Percentiles rank a stretch among this genome's conserved stretches.
These are phyloP conservation scores for Phalera bucephala DNA, from an alignment of 2,888 invertebrate species.

Conservation along the genomic window DNA sequence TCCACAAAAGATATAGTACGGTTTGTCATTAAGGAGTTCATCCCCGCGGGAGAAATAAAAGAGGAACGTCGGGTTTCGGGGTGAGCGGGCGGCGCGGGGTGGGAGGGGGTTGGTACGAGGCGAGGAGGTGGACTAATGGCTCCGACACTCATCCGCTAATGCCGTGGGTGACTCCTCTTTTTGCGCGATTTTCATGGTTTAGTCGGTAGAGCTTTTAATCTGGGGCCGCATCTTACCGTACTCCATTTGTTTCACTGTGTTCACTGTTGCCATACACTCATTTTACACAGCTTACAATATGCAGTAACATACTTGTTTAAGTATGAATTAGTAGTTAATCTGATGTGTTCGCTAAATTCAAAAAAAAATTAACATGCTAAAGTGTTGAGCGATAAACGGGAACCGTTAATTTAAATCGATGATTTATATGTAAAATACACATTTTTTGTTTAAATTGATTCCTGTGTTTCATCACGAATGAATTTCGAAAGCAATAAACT, in stretches of 20 bases:
- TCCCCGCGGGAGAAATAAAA: constrained; percentile 83
- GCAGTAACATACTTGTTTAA: too few species aligned
- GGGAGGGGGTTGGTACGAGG: constrained; percentile 36
- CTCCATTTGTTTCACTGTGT: constrained; percentile 60
- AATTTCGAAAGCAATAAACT: constrained; percentile 24
- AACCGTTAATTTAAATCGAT: constrained; percentile 22
- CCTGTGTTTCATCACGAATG: constrained; percentile 25
- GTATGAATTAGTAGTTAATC: too few species aligned
- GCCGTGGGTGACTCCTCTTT: constrained; percentile 82
- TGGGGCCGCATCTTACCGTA: constrained; percentile 72
- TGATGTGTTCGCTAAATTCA: constrained; percentile 18
- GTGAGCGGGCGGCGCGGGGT: constrained; percentile 52
- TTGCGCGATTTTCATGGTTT: constrained; percentile 82
- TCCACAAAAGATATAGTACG: constrained; percentile 83
- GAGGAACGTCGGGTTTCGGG: constrained; percentile 72
- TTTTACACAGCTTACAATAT: constrained; percentile 16
- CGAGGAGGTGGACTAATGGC: constrained; percentile 75
- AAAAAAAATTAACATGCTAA: constrained; percentile 17
- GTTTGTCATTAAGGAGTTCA: constrained; percentile 84
- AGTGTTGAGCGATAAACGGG: constrained; percentile 19
- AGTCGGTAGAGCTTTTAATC: constrained; percentile 80
- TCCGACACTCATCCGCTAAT: constrained; percentile 83
- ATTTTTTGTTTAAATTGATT: constrained; percentile 16
- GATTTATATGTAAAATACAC: constrained; percentile 21
- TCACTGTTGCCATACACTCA: neutral